Evolutionary conservation across 2,888 invertebrate genomes (phyloP), one percentile per base, ranked within the genome.

Genomic region (Heliconius cydno): DNA sequence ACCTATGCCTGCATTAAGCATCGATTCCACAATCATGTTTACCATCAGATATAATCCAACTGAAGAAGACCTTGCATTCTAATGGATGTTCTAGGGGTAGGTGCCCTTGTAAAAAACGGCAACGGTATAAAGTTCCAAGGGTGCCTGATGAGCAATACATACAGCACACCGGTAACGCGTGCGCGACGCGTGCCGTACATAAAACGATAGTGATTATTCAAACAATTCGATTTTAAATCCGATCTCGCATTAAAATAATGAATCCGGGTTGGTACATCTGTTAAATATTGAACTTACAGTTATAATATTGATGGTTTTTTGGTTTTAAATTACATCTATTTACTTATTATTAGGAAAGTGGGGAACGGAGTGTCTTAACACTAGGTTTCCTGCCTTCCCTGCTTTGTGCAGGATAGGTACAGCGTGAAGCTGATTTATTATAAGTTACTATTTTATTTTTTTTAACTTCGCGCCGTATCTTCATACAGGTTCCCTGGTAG

Each of bases 191-290:
- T 86, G 88, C 84, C 86, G 15, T 77, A 84, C 86, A 85, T 87
- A 87, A 86, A 87, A 88, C 87, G 88, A 86, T 86, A 89, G 90
- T 88, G 87, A 90, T 92, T 91, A 91, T 92, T 92, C 89, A 90
- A 90, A 92, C 91, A 92, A 93, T 91, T 91, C 91, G 90, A 92
- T 91, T 91, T 89, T 86, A 88, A 89, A 80, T 83, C 83, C 84
- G 77, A 83, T 80, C 82, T 82, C 75, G 74, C 84, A 79, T 84
- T 84, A 84, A 82, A 79, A 80, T 79, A 82, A 82, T 84, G 83
- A 83, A 82, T 81, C 81, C 79, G 68, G 75, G 80, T 84, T 82
- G 85, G 82, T 82, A 85, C 83, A 80, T 84, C 84, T 85, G 84
- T 76, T 76, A 79, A 78, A 86, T 30, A 38, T 38, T 70, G n/a